These are phyloP conservation scores for Elymnias hypermnestra DNA, from an alignment of 1,140 invertebrate species.

Conservation along the genomic window DNA sequence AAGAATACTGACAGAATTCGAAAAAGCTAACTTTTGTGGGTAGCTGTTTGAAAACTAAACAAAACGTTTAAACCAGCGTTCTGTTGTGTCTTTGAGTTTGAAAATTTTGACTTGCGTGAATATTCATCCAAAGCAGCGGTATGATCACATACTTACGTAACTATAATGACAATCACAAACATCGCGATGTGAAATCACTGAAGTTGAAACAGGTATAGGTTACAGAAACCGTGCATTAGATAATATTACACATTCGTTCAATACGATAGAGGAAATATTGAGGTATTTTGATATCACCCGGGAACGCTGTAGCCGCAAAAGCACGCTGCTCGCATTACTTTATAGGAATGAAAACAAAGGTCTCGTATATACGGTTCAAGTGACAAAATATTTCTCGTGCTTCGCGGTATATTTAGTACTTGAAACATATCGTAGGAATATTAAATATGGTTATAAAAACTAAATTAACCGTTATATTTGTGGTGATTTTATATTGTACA, in stretches of 20 bases:
- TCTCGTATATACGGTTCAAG: constrained; percentile 18
- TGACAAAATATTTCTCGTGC: constrained; percentile 14
- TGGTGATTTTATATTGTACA: too few species aligned
- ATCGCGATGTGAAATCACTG: constrained; percentile 15
- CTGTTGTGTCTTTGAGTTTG: too few species aligned
- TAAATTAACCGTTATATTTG: too few species aligned
- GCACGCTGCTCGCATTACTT: constrained; percentile 27
- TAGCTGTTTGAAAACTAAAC: too few species aligned
- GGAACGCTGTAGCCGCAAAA: constrained; percentile 20
- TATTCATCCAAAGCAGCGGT: too few species aligned
- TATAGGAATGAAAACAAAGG: constrained; percentile 50
- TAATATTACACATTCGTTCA: constrained; percentile 20
- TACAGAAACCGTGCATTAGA: constrained; percentile 20
- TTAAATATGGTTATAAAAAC: too few species aligned
- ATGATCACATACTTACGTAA: constrained; percentile 2
- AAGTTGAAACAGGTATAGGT: constrained; percentile 20
- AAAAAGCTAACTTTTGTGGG: background rate
- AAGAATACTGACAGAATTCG: background rate
- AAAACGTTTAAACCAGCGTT: too few species aligned
- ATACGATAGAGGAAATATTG: constrained; percentile 18
- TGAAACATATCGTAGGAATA: too few species aligned
- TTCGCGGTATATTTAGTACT: too few species aligned
- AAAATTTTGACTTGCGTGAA: too few species aligned
- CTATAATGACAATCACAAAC: background rate
- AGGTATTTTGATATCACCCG: constrained; percentile 18